phyloP scores from a whole-genome alignment of 2,888 invertebrate species.

The Carabus problematicus region DNA sequence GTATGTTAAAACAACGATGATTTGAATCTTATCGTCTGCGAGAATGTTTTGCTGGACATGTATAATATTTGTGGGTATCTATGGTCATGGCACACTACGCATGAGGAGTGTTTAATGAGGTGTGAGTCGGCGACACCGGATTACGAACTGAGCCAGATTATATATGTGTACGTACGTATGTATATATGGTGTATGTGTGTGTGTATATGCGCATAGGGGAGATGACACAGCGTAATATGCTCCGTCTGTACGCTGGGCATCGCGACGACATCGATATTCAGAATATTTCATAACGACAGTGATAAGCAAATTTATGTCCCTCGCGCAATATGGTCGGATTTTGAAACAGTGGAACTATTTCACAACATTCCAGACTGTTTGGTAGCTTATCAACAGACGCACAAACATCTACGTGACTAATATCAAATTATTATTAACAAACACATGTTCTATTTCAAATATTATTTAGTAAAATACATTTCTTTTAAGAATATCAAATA shows the following conservation, averaged over 20 bases:
- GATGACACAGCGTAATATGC: constrained; percentile 13
- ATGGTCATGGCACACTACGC: constrained; percentile 4
- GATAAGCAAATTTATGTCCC: constrained; percentile 40
- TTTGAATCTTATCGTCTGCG: too few species aligned
- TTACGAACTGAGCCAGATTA: constrained; percentile 12
- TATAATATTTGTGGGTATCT: constrained; percentile 2
- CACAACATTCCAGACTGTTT: background rate
- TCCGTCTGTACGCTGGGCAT: constrained; percentile 11
- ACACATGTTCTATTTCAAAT: too few species aligned
- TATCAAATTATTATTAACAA: too few species aligned
- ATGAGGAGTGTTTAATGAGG: constrained; percentile 15
- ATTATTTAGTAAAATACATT: too few species aligned
- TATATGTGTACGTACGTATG: background rate
- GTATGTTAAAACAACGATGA: too few species aligned
- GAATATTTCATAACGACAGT: constrained; percentile 38
- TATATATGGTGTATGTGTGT: background rate
- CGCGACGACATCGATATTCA: constrained; percentile 24
- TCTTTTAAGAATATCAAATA: too few species aligned
- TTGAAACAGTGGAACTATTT: constrained; percentile 12
- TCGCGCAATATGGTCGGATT: constrained; percentile 35
- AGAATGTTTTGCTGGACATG: background rate
- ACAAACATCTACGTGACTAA: too few species aligned
- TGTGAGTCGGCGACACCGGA: constrained; percentile 14
- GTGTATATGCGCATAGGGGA: background rate
- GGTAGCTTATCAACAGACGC: too few species aligned